Conservation (phyloP, 2,797 vertebrate species). For the Darevskia nairensis region DNA sequence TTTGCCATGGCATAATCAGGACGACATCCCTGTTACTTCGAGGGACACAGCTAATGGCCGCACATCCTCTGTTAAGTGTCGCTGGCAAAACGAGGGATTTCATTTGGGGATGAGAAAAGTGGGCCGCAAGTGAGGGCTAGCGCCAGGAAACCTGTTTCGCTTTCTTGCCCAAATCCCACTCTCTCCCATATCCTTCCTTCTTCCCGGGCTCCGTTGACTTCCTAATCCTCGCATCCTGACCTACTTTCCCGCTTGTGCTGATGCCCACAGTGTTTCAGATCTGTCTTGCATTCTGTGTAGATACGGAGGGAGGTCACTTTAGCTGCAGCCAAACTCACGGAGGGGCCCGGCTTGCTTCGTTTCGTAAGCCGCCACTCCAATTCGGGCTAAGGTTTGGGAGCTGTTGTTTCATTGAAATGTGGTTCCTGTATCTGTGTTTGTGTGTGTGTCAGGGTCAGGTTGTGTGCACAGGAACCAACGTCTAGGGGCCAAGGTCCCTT, state of each 20-base stretch:
- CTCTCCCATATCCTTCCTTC: too few relatives aligned
- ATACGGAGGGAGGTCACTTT: neutral
- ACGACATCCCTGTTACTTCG: neutral
- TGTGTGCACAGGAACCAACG: too few relatives aligned
- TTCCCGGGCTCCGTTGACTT: neutral
- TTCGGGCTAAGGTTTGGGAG: neutral
- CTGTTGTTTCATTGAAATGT: too few relatives aligned
- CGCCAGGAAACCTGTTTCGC: neutral
- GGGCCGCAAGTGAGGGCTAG: neutral
- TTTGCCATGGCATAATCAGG: neutral
- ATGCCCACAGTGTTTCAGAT: slow-evolving; percentile 17
- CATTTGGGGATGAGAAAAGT: neutral
- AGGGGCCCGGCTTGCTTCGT: neutral
- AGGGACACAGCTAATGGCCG: neutral
- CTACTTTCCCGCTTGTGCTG: slow-evolving; percentile 2
- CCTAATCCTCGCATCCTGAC: slow-evolving; percentile 32
- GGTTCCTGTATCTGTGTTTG: too few relatives aligned
- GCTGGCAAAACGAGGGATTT: neutral
- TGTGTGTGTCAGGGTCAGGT: too few relatives aligned
- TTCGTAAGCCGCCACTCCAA: neutral
- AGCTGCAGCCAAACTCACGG: neutral
- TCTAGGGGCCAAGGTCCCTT: too few relatives aligned
- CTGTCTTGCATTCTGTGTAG: neutral
- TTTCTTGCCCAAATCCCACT: neutral
- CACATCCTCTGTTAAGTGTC: too few relatives aligned